Evolutionary conservation across 2,888 invertebrate genomes (phyloP).

Genomic region (Anticlea derivata): DNA sequence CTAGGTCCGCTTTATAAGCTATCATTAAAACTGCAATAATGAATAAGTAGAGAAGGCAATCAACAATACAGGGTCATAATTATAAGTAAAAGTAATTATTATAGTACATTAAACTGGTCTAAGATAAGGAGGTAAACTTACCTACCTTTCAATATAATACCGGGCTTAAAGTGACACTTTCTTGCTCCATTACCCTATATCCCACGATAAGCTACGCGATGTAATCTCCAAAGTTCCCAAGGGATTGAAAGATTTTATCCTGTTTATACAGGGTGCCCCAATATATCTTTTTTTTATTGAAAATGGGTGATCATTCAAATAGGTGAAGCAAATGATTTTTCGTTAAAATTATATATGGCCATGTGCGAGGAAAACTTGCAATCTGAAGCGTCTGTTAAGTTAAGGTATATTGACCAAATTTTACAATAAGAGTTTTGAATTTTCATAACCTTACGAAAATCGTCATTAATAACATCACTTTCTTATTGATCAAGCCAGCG

Average conservation of each 20-base stretch:
- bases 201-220: conserved; percentile 25
- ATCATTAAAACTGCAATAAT: too few species aligned
- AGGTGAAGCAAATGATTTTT: neutral
- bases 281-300: conserved; percentile 1
- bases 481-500: too few species aligned
- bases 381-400: neutral
- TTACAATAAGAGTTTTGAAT: too few species aligned
- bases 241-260: conserved; percentile 26
- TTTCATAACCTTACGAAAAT: too few species aligned
- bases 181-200: conserved; percentile 25
- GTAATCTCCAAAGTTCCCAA: conserved; percentile 25
- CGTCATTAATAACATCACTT: too few species aligned
- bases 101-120: conserved; percentile 10
- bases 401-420: too few species aligned
- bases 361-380: neutral
- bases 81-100: conserved; percentile 12
- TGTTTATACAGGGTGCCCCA: conserved; percentile 13
- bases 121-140: conserved; percentile 19
- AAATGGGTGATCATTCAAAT: neutral
- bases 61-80: too few species aligned
- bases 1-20: too few species aligned
- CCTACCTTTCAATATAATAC: conserved; percentile 25
- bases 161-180: conserved; percentile 23
- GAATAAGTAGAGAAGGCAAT: too few species aligned
- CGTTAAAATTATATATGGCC: neutral